Evolutionary conservation across 2,113 vertebrate genomes (phyloP).

Genomic region (Strix uralensis): DNA sequence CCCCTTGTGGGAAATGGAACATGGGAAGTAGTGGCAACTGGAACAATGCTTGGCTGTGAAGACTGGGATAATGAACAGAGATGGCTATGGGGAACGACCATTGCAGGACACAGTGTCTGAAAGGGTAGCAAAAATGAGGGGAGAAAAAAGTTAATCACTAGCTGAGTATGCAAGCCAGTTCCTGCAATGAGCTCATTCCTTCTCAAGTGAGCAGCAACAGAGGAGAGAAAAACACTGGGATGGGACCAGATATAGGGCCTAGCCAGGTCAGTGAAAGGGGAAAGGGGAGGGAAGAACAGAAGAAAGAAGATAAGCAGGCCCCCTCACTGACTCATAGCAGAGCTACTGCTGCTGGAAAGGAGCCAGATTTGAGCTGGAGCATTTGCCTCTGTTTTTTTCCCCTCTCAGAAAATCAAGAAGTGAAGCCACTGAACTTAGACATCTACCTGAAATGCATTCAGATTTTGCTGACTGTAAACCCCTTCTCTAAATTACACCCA

Average conservation of each 20-base stretch:
- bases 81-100: not conserved
- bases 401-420: not conserved
- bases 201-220: not conserved
- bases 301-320: conserved; percentile 42
- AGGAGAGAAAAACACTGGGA: not conserved
- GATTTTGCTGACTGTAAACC: not conserved
- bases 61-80: not conserved
- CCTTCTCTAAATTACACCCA: not conserved
- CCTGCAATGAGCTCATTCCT: not conserved
- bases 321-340: conserved; percentile 56
- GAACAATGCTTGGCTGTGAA: fast-evolving
- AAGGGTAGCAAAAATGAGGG: not conserved
- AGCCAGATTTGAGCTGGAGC: conserved; percentile 1
- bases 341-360: conserved; percentile 54
- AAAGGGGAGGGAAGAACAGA: conserved; percentile 23
- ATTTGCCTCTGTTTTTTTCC: not conserved
- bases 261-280: not conserved
- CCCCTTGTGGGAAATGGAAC: not conserved
- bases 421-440: not conserved
- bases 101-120: not conserved
- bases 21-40: not conserved
- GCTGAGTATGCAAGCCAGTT: fast-evolving
- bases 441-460: not conserved
- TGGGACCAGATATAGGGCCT: not conserved
- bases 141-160: not conserved